Conservation (phyloP, 1,140 invertebrate species). For the Drosophila simulans region DNA sequence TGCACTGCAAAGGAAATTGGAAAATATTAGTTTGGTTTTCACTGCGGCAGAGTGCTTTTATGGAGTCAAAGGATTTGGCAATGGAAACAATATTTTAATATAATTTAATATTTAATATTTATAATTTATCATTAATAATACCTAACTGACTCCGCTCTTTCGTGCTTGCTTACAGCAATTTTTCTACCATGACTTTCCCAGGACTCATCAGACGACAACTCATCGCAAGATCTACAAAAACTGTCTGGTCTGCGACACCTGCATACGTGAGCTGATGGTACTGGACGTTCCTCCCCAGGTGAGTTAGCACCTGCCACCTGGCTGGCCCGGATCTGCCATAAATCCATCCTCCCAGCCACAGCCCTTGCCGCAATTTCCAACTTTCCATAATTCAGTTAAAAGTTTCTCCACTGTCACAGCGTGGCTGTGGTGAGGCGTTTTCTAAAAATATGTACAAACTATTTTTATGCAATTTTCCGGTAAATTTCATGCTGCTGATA, state of each 20-base stretch:
- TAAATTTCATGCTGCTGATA: conserved; percentile 46
- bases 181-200: conserved; percentile 84
- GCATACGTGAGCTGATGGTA: conserved; percentile 85
- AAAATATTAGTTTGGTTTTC: conserved; percentile 14
- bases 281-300: conserved; percentile 84
- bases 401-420: conserved; percentile 28
- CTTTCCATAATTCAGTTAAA: conserved; percentile 58
- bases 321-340: conserved; percentile 2
- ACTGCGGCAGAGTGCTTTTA: conserved; percentile 3
- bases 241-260: conserved; percentile 84
- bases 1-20: conserved; percentile 1
- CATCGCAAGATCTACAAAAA: conserved; percentile 82
- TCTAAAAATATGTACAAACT: conserved; percentile 39
- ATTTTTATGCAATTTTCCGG: conserved; percentile 57
- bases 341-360: conserved; percentile 16
- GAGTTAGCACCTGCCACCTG: conserved; percentile 38
- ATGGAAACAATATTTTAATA: conserved; percentile 29
- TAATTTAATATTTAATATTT: too few species aligned
- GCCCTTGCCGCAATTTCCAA: conserved; percentile 28
- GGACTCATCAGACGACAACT: conserved; percentile 79
- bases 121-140: too few species aligned
- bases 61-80: background rate
- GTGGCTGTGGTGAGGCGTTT: conserved; percentile 9
- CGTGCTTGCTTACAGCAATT: conserved; percentile 77
- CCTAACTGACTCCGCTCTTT: conserved; percentile 9